Evolutionary conservation across 2,888 invertebrate species (phyloP).

Genomic region (Drosophila helvetica): DNA sequence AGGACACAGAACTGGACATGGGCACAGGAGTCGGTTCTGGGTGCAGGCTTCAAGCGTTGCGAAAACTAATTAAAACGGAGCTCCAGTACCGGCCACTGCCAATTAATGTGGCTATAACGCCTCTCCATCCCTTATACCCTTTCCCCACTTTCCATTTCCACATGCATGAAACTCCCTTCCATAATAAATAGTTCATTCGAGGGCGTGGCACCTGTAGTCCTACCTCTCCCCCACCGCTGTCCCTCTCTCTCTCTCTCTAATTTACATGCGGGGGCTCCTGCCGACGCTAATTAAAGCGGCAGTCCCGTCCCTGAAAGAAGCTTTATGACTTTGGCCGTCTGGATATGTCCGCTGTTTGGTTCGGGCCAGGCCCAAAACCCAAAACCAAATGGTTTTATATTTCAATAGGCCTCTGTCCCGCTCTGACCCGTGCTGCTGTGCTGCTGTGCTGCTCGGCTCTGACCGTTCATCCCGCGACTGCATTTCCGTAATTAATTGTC

Average conservation of each 20-base stretch:
- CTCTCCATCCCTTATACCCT: conserved; percentile 24
- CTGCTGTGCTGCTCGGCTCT: not conserved
- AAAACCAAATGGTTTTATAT: conserved; percentile 62
- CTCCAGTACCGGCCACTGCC: conserved; percentile 65
- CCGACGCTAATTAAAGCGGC: conserved; percentile 67
- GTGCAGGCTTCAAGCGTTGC: conserved; percentile 68
- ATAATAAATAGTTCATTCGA: conserved; percentile 47
- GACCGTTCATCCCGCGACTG: conserved; percentile 27
- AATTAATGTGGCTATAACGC: conserved; percentile 70
- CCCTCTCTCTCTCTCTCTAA: conserved; percentile 44
- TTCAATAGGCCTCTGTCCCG: conserved; percentile 57
- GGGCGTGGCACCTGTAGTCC: conserved; percentile 52
- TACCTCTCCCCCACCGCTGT: no score
- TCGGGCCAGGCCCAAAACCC: conserved; percentile 42
- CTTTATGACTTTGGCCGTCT: conserved; percentile 70
- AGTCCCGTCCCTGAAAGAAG: conserved; percentile 49
- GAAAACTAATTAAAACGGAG: conserved; percentile 76
- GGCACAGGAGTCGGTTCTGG: conserved; percentile 10
- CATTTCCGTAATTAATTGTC: conserved; percentile 72
- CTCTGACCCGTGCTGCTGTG: not conserved
- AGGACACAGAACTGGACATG: not conserved
- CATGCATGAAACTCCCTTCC: conserved; percentile 45
- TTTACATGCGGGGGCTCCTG: conserved; percentile 48
- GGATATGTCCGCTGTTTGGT: not conserved
- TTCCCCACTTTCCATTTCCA: conserved; percentile 7